Evolutionary conservation across 2,113 vertebrate genomes (phyloP).

Genomic region (Fukomys damarensis): DNA sequence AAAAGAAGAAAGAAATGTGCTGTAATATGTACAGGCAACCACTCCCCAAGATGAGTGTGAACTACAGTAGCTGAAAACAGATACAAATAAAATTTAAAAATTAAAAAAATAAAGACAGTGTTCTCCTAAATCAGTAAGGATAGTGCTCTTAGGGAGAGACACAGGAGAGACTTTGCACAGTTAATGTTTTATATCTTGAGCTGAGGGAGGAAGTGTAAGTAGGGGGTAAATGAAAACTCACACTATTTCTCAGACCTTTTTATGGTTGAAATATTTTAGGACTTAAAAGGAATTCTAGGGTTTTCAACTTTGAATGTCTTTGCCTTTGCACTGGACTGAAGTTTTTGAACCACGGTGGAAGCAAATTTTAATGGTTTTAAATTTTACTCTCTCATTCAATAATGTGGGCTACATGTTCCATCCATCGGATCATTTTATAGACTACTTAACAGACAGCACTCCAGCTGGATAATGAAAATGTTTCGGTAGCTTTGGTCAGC

Average conservation of each 20-base stretch:
- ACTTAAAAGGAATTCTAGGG: not conserved
- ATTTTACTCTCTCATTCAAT: not conserved
- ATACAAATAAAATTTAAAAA: not conserved
- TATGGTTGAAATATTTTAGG: constrained; percentile 18
- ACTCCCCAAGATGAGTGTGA: not conserved
- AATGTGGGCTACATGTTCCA: not conserved
- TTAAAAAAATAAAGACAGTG: not conserved
- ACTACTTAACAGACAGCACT: not conserved
- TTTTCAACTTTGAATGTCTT: constrained; percentile 36
- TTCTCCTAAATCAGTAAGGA: not conserved
- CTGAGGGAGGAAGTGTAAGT: not conserved
- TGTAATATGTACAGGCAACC: not conserved
- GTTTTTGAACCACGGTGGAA: not conserved
- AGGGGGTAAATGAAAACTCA: not conserved
- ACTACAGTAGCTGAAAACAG: not conserved
- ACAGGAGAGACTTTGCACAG: not conserved
- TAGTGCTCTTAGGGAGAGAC: not conserved
- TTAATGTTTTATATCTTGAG: constrained; percentile 47
- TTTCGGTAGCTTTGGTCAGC: not conserved
- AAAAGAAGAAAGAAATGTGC: not conserved
- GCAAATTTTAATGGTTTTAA: not conserved
- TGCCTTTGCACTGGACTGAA: not conserved
- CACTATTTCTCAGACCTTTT: not conserved
- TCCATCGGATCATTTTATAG: not conserved
- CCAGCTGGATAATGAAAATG: not conserved